Percentiles rank a stretch among this genome's conserved stretches.
These are phyloP conservation scores for Pristionchus arcanus DNA, from an alignment of 2,888 invertebrate genomes.

Conservation along the genomic window DNA sequence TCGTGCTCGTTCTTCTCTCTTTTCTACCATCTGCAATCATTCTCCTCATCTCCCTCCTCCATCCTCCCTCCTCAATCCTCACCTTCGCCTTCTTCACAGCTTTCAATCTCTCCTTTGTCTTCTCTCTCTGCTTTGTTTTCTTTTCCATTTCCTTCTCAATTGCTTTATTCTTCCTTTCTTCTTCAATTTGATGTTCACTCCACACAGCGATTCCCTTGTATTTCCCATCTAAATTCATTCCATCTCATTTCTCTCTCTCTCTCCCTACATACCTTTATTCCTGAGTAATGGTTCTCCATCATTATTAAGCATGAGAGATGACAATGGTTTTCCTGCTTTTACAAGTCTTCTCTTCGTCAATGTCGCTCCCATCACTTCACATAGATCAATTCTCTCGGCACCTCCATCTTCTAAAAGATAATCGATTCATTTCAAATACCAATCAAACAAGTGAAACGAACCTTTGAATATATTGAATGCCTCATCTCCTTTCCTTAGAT, in stretches of 20 bases:
- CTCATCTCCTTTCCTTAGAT: constrained; percentile 28
- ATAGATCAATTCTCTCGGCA: background rate
- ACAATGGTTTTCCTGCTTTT: background rate
- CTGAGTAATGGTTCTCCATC: constrained; percentile 24
- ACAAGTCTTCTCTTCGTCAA: background rate
- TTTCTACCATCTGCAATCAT: constrained; percentile 12
- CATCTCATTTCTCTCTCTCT: background rate
- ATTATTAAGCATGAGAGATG: background rate
- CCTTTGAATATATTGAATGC: constrained; percentile 39
- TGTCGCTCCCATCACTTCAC: constrained; percentile 8
- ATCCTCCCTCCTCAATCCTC: background rate
- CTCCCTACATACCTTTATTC: background rate
- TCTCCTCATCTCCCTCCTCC: background rate
- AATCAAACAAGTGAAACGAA: background rate
- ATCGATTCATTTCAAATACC: background rate
- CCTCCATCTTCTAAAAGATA: background rate
- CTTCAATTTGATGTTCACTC: constrained; percentile 28
- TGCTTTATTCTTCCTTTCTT: background rate
- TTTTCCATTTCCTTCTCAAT: constrained; percentile 13
- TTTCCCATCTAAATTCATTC: background rate
- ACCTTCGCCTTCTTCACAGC: constrained; percentile 35
- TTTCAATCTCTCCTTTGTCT: background rate
- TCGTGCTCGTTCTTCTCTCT: background rate
- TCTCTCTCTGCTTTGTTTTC: constrained; percentile 43
- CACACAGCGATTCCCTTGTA: constrained; percentile 4